Percentiles rank a stretch among this genome's conserved stretches.
These are phyloP conservation scores for Knipowitschia caucasica DNA, from an alignment of 2,797 vertebrate species.

Conservation along the genomic window DNA sequence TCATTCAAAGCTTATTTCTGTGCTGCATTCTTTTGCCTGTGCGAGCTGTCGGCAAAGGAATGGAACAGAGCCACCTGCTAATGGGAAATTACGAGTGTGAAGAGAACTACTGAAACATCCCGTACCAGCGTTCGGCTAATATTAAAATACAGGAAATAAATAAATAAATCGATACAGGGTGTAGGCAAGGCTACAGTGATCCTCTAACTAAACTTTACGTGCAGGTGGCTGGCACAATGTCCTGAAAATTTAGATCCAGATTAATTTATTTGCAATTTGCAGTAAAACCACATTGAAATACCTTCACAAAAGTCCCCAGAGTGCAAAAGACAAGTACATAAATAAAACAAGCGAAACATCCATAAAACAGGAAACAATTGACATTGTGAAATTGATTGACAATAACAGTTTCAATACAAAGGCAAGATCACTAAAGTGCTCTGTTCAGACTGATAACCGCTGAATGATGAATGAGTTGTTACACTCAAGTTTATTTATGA, in stretches of 20 bases:
- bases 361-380: too few relatives aligned
- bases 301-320: too few relatives aligned
- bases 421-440: too few relatives aligned
- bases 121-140: conserved; percentile 25
- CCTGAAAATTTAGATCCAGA: conserved; percentile 9
- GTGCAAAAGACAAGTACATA: too few relatives aligned
- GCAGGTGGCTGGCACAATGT: neutral
- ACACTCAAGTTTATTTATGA: too few relatives aligned
- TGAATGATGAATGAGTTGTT: too few relatives aligned
- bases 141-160: conserved; percentile 30
- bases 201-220: conserved; percentile 5
- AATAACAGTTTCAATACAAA: too few relatives aligned
- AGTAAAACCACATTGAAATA: too few relatives aligned
- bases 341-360: too few relatives aligned
- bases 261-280: too few relatives aligned
- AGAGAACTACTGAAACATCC: conserved; percentile 28
- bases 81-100: conserved; percentile 42
- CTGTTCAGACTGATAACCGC: too few relatives aligned
- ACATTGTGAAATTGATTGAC: too few relatives aligned
- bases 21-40: conserved; percentile 7
- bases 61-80: conserved; percentile 34
- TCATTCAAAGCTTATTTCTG: conserved; percentile 11
- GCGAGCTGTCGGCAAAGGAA: neutral
- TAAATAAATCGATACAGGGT: conserved; percentile 25
- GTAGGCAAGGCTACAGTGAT: conserved; percentile 25